phyloP scores from a whole-genome alignment of 2,797 vertebrate species.

The Acanthis flammea region DNA sequence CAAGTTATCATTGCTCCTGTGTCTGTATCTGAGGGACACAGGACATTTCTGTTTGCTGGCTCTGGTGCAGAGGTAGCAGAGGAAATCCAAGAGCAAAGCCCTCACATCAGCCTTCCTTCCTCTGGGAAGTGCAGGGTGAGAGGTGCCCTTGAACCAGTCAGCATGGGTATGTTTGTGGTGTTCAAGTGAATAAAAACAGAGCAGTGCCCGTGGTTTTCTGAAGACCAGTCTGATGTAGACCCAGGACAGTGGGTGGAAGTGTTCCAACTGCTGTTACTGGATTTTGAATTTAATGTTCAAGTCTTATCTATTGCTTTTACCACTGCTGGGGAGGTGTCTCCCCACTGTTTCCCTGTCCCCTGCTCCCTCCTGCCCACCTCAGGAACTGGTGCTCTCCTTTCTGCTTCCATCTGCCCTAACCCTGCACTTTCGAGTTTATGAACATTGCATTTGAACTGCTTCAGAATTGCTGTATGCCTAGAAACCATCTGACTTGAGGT shows the following conservation, averaged over 20 bases:
- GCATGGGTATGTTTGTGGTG: not conserved
- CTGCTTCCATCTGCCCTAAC: accelerated
- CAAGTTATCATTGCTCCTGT: not conserved
- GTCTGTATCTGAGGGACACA: not conserved
- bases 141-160: not conserved
- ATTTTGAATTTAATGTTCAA: not conserved
- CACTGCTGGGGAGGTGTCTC: not conserved
- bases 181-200: not conserved
- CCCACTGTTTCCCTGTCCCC: not conserved
- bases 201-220: not conserved
- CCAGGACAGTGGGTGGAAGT: not conserved
- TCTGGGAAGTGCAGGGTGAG: not conserved
- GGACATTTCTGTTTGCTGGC: not conserved
- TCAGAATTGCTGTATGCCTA: not conserved
- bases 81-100: not conserved
- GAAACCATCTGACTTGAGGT: not conserved
- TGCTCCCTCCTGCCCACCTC: not conserved
- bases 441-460: not conserved
- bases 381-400: accelerated
- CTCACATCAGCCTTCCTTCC: not conserved
- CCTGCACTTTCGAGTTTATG: not conserved
- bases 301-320: not conserved
- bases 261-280: not conserved
- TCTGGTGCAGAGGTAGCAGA: not conserved
- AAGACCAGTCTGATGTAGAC: not conserved